Conservation (phyloP, 2,888 invertebrate species). For the Charanyca ferruginea region DNA sequence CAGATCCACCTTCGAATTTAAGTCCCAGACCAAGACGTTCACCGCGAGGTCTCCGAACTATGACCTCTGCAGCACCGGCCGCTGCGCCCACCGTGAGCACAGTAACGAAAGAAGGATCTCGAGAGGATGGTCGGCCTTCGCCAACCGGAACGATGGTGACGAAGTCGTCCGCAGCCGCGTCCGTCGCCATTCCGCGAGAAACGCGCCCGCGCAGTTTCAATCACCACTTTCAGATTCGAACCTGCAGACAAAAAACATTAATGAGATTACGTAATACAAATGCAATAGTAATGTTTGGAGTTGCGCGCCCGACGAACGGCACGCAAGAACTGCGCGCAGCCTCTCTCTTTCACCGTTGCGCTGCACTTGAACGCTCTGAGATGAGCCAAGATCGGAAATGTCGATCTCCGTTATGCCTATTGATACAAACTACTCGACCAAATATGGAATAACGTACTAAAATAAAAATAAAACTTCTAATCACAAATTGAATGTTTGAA, state of each 20-base stretch:
- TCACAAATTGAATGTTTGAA: slow-evolving; percentile 28
- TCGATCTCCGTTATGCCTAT: slow-evolving; percentile 64
- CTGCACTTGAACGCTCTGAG: slow-evolving; percentile 78
- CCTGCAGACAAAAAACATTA: slow-evolving; percentile 85
- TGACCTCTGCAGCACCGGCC: slow-evolving; percentile 93
- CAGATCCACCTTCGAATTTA: slow-evolving; percentile 97
- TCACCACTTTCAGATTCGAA: slow-evolving; percentile 78
- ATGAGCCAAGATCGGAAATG: slow-evolving; percentile 69
- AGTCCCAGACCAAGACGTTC: slow-evolving; percentile 97
- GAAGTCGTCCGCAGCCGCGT: slow-evolving; percentile 88
- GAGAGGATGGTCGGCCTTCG: slow-evolving; percentile 80
- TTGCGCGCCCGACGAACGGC: slow-evolving; percentile 77
- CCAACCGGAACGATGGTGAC: slow-evolving; percentile 92
- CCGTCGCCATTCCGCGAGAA: slow-evolving; percentile 88
- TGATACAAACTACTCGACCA: slow-evolving; percentile 60
- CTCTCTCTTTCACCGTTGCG: slow-evolving; percentile 87
- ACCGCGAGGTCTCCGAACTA: slow-evolving; percentile 96
- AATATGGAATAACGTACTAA: slow-evolving; percentile 55
- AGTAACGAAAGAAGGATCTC: slow-evolving; percentile 90
- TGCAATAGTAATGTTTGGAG: slow-evolving; percentile 72
- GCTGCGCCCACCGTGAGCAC: slow-evolving; percentile 91
- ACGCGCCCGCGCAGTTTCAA: slow-evolving; percentile 76
- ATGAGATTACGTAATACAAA: slow-evolving; percentile 84
- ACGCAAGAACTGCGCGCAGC: slow-evolving; percentile 78
- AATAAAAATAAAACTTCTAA: slow-evolving; percentile 27